A percentile compares a stretch with the other conserved stretches of the same genome.
These are phyloP conservation scores for Lottia gigantea DNA, from an alignment of 2,888 invertebrate species.

Conservation along the genomic window DNA sequence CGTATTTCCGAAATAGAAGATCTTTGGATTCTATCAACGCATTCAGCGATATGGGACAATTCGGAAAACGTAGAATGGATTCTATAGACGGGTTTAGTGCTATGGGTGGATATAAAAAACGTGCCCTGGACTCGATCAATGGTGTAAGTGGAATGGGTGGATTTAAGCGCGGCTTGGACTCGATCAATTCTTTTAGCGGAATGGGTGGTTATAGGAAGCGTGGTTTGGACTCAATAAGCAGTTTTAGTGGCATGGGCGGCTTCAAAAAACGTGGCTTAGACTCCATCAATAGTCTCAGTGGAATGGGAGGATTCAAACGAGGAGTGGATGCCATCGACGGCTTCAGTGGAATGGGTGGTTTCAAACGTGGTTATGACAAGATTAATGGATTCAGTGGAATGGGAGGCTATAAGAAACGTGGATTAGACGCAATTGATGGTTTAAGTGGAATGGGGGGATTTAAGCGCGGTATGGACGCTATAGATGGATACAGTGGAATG, in stretches of 20 bases:
- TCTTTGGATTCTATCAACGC: not conserved
- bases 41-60: not conserved
- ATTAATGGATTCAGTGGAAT: not conserved
- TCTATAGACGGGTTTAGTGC: conserved; percentile 14
- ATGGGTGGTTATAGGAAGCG: conserved; percentile 24
- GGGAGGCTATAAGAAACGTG: not conserved
- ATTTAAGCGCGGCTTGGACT: conserved; percentile 25
- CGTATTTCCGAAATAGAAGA: not conserved
- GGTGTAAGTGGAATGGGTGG: conserved; percentile 20
- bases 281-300: conserved; percentile 16
- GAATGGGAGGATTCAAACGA: not conserved
- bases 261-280: conserved; percentile 16
- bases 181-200: conserved; percentile 16
- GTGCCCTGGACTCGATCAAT: conserved; percentile 9
- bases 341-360: not conserved
- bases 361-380: not conserved
- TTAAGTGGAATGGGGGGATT: not conserved
- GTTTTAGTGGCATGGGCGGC: conserved; percentile 1
- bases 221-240: conserved; percentile 21
- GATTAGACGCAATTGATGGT: not conserved
- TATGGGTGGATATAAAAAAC: not conserved
- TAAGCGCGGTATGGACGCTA: not conserved
- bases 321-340: not conserved
- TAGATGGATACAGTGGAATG: not conserved
- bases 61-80: conserved; percentile 10